Base-by-base conservation (phyloP, 92 coral and sea anemone species). In the Porites lobata region DNA sequence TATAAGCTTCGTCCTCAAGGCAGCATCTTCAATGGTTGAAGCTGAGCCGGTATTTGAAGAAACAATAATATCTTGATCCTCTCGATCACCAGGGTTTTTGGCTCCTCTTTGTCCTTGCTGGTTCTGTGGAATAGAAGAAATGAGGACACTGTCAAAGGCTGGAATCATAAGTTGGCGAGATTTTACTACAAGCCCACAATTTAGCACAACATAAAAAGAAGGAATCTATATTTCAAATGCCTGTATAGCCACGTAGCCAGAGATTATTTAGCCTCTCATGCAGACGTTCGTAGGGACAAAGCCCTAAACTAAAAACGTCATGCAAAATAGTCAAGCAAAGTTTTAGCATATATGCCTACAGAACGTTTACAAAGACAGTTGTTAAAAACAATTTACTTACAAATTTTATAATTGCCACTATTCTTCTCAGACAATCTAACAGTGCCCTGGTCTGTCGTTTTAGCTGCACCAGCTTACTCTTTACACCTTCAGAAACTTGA, bases 21-120 rank as follows among this genome's bases (percentile, higher is more conserved):
- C 3, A 4, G 29, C 68, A 32, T 81, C 86, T 81, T 81, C 13
- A 15, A 70, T 53, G 4, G 86, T 32, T 17, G 50, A 14, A 24
- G 47, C 58, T 12, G 51, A 13, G 26, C 1, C 52, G 38, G 68
- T 2, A n/a, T 73, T 71, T 7, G 72, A 12, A 67, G 72, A 32
- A 43, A 19, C 43, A 1, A 6, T 19, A 8, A 54, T 18, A 9
- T 9, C 18, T 7, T 50, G 61, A 24, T n/a, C 58, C 19, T 19
- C 62, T 18, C 3, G 38, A 20, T 22, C 3, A 9, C 24, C 65
- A 4, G 77, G 85, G 26, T 68, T 56, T 63, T 24, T 50, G 2
- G 50, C 9, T 21, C 26, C 54, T 20, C 12, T 19, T 24, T 69
- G 64, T 8, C 54, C 77, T 15, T 14, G 75, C 29, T 62, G 67